Percentiles rank a stretch among this genome's conserved stretches.
These are phyloP conservation scores for Drosophila tristis DNA, from an alignment of 1,140 invertebrate genomes.

Conservation along the genomic window DNA sequence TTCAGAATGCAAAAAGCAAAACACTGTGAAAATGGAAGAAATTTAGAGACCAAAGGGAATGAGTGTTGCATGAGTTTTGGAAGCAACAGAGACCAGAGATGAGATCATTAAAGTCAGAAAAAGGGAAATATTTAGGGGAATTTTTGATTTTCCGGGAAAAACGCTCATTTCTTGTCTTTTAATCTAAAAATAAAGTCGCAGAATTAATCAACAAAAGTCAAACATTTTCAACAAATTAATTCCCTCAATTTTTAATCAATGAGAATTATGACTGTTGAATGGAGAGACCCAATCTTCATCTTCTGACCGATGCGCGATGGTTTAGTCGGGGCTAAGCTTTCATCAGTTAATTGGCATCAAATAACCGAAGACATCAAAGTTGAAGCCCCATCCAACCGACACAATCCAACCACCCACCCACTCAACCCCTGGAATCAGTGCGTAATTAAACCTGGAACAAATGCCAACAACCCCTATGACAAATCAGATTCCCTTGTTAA, in stretches of 20 bases:
- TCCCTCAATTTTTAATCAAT: slow-evolving; percentile 9
- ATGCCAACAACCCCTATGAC: slow-evolving; percentile 60
- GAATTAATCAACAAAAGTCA: not conserved
- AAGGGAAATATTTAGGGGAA: no score
- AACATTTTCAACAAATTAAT: slow-evolving; percentile 11
- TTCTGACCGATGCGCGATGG: slow-evolving; percentile 16
- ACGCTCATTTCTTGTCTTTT: no score
- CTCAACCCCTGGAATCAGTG: slow-evolving; percentile 13
- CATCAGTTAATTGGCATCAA: slow-evolving; percentile 67
- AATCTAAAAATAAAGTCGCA: not conserved
- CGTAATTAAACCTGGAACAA: slow-evolving; percentile 64
- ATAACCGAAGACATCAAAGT: slow-evolving; percentile 61
- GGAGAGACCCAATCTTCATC: slow-evolving; percentile 23
- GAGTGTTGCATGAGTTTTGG: no score
- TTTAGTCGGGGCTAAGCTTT: slow-evolving; percentile 37
- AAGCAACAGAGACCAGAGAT: no score
- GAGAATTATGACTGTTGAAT: not conserved
- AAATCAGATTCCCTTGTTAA: slow-evolving; percentile 67
- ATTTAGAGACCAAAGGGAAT: not conserved
- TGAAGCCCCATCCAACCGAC: slow-evolving; percentile 18
- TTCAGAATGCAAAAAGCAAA: slow-evolving; percentile 1
- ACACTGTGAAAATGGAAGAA: not conserved
- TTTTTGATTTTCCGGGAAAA: no score
- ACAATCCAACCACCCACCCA: slow-evolving; percentile 9
- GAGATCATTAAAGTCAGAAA: no score